Base-by-base conservation (phyloP, 2,797 vertebrate species). In the Sebastes itinus region DNA sequence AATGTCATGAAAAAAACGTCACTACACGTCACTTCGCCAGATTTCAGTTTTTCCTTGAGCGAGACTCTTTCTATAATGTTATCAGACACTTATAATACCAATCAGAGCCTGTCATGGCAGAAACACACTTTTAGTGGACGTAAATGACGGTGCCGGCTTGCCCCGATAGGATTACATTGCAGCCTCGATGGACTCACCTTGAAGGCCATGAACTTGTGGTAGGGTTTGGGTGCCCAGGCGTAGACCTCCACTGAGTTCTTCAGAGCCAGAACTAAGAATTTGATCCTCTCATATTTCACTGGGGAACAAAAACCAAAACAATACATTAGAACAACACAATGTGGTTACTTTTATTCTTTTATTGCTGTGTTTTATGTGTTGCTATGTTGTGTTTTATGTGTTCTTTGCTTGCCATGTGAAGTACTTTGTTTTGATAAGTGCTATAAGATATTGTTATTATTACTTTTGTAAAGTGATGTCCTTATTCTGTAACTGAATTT, bases 191-290 rank as follows among this genome's bases (percentile, higher is more conserved):
- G 32, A 27, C 81, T 87, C 75, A 93, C 97, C 96, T 98, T 98
- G 90, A 98, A 98, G 91, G 97, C 97, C 97, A 98, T 98, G 92
- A 98, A 98, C 87, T 98, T 98, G 92, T 98, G 97, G 92, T 98
- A 98, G 49, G 97, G 97, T 71, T 98, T 98, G 2, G 97, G 97
- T 0, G 97, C 97, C 97, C 97, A 98, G 74, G 97, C 97, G 4
- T 98, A 98, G 42, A 98, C 97, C 90, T 98, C 97, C 87, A 98
- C 97, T 0, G 97, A 97, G 92, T 94, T 97, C 94, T 97, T 98
- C 92, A 98, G 92, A 23, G 97, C 97, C 52, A 98, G 96, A 82
- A 98, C 97, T 91, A 98, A 93, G 91, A 98, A 98, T 87, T 98
- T 98, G 85, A 98, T 98, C 42, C 97, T 95, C 75, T 98, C 97